These are phyloP conservation scores for Mellilla xanthometata DNA, from an alignment of 2,888 invertebrate species.

Conservation along the genomic window DNA sequence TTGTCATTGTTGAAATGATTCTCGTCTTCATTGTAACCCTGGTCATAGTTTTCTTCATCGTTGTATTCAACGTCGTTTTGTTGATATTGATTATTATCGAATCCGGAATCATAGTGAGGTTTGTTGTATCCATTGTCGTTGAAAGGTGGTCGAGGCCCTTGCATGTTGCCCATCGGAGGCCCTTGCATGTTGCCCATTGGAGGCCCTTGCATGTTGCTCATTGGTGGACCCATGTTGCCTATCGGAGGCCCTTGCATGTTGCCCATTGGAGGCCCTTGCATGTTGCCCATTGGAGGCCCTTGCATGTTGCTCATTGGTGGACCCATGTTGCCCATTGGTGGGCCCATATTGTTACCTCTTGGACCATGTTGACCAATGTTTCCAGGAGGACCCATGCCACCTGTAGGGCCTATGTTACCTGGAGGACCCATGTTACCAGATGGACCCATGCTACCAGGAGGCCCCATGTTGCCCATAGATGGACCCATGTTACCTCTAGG, in stretches of 20 bases:
- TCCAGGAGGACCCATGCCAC: slow-evolving; percentile 24
- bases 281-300: slow-evolving; percentile 16
- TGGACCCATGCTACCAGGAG: slow-evolving; percentile 13
- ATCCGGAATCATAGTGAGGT: slow-evolving; percentile 57
- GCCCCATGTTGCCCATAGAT: slow-evolving; percentile 28
- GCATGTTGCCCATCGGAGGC: slow-evolving; percentile 33
- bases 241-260: slow-evolving; percentile 32
- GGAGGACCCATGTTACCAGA: no score
- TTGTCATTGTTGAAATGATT: slow-evolving; percentile 41
- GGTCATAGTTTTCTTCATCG: slow-evolving; percentile 54
- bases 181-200: slow-evolving; percentile 44
- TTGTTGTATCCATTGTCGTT: slow-evolving; percentile 70
- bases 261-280: slow-evolving; percentile 32
- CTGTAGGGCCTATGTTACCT: slow-evolving; percentile 32
- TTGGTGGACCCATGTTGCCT: slow-evolving; percentile 41
- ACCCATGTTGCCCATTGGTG: slow-evolving; percentile 42
- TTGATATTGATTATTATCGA: slow-evolving; percentile 60
- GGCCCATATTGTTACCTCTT: slow-evolving; percentile 40
- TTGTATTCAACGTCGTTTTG: slow-evolving; percentile 63
- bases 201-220: slow-evolving; percentile 42
- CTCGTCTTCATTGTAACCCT: slow-evolving; percentile 55
- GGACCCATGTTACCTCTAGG: slow-evolving; percentile 27
- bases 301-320: slow-evolving; percentile 34
- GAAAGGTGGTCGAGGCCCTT: slow-evolving; percentile 54
- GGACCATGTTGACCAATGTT: slow-evolving; percentile 32